Evolutionary conservation across 2,113 vertebrate species (phyloP), one percentile per base, ranked within the genome.

Genomic region (Hyla sarda): DNA sequence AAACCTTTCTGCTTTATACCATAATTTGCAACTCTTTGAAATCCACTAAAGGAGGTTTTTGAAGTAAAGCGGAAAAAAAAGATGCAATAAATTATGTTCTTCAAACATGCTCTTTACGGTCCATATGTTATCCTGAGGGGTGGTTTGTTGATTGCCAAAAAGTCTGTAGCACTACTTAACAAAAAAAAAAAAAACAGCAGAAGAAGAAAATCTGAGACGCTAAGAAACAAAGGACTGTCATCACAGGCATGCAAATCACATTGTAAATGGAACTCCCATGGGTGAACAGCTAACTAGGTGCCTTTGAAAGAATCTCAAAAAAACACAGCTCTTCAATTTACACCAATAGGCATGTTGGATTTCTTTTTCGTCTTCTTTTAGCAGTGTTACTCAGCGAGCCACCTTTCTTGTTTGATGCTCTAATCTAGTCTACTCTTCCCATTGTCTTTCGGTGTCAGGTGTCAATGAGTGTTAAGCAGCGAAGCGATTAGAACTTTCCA

Each of bases 371-470:
- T 54, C 41, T 56, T 1, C 65, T 25, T 88, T 82, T 41, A 28
- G 72, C n/a, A n/a, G 56, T 58, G 21, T 37, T 82, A 11, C 28
- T 48, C 28, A 21, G 47, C 30, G 12, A 54, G 37, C 25, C 48
- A 52, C 81, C 65, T 71, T 82, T 30, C 41, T 4, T 71, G 34
- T 86, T 82, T 45, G 5, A 89, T 90, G 28, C 50, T 7, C 10
- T n/a, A 87, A 87, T 37, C 10, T n/a, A 75, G 3, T 82, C 89
- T 74, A 48, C 48, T 90, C 84, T 90, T 89, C 41, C 88, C 13
- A 37, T 75, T 82, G 79, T 87, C 71, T 69, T 16, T 67, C 65
- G 41, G 54, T 89, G 41, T 89, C 84, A 87, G 83, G 89, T 83
- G 85, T 48, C 60, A 58, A 28, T 77, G 62, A n/a, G 0, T 45